These are phyloP conservation scores for Osedax fenrisi DNA, from an alignment of 2,888 invertebrate species.

Conservation along the genomic window DNA sequence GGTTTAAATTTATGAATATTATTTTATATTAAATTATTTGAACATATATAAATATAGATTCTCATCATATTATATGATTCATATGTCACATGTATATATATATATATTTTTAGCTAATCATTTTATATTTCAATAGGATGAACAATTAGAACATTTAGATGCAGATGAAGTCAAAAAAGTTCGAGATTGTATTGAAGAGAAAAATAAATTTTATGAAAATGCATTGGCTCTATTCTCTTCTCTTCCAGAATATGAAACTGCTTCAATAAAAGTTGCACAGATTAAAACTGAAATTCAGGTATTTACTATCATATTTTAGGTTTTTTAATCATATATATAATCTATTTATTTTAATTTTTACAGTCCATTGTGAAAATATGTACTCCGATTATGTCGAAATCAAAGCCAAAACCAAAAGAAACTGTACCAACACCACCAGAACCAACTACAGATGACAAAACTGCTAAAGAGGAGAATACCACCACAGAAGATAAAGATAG, in stretches of 20 bases:
- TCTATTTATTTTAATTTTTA: slow-evolving; percentile 53
- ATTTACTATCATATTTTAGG: slow-evolving; percentile 3
- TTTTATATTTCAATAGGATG: slow-evolving; percentile 44
- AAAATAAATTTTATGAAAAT: slow-evolving; percentile 70
- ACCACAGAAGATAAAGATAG: background rate
- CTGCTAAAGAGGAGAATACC: background rate
- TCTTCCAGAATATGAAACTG: background rate
- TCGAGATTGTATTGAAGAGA: slow-evolving; percentile 58
- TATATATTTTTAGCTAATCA: too few relatives aligned
- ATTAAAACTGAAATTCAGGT: background rate
- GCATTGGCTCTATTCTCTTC: slow-evolving; percentile 58
- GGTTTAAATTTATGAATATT: too few relatives aligned
- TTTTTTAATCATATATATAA: slow-evolving; percentile 22
- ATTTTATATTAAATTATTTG: too few relatives aligned
- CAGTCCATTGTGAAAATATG: slow-evolving; percentile 64
- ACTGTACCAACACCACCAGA: background rate
- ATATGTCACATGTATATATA: too few relatives aligned
- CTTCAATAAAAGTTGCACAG: slow-evolving; percentile 3
- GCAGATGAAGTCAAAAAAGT: slow-evolving; percentile 62
- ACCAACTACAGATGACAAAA: background rate
- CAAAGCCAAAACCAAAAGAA: slow-evolving; percentile 76
- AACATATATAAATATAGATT: too few relatives aligned
- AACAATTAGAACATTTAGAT: slow-evolving; percentile 60
- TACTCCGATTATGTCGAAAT: slow-evolving; percentile 73
- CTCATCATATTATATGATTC: too few relatives aligned